phyloP scores from a whole-genome alignment of 2,113 vertebrate species.

The Microcebus lehilahytsara region DNA sequence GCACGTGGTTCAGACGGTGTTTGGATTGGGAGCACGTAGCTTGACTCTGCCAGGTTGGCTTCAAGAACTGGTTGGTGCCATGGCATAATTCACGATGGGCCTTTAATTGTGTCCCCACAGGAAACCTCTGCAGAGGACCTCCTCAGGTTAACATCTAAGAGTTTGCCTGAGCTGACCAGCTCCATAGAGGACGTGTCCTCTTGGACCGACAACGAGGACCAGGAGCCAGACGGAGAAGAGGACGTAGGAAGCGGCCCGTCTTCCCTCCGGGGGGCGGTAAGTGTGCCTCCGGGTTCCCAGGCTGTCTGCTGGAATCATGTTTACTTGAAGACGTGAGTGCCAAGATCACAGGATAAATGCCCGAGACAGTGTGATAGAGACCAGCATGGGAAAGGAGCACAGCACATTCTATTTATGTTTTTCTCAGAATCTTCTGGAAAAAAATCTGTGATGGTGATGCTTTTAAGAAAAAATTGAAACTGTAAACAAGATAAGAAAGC shows the following conservation, averaged over 20 bases:
- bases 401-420: not conserved
- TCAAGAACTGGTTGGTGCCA: not conserved
- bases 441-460: not conserved
- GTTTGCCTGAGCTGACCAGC: slow-evolving; percentile 94
- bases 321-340: not conserved
- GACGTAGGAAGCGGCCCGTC: slow-evolving; percentile 75
- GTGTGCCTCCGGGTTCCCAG: slow-evolving; percentile 68
- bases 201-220: slow-evolving; percentile 87
- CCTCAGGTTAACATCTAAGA: slow-evolving; percentile 91
- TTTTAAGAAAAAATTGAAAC: not conserved
- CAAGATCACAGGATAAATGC: not conserved
- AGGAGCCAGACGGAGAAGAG: slow-evolving; percentile 86
- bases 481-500: not conserved
- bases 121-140: slow-evolving; percentile 90
- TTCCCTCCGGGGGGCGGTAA: slow-evolving; percentile 84
- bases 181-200: slow-evolving; percentile 84
- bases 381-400: not conserved
- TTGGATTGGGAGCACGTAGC: not conserved
- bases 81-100: not conserved
- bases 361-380: not conserved
- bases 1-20: rapidly evolving
- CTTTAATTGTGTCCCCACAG: slow-evolving; percentile 75
- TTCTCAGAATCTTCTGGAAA: slow-evolving; percentile 21
- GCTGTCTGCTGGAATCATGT: not conserved
- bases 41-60: not conserved